Evolutionary conservation across 2,113 vertebrate species (phyloP).

Genomic region (Sebastes fasciatus): DNA sequence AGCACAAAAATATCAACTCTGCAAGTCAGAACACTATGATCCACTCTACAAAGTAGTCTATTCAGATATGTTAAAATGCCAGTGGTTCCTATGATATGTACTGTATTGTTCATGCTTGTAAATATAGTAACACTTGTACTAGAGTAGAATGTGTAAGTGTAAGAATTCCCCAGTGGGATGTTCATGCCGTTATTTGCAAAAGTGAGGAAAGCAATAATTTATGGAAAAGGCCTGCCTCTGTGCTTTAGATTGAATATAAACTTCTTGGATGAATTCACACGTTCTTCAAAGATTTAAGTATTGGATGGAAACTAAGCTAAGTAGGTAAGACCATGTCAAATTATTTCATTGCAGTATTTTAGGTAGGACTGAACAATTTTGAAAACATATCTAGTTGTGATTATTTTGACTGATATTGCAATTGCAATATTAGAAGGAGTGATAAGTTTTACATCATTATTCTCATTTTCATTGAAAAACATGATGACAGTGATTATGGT

Average conservation of each 20-base stretch:
- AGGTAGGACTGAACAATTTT: too few species aligned
- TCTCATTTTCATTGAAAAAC: too few species aligned
- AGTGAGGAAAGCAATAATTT: background rate
- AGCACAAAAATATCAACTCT: slow-evolving; percentile 60
- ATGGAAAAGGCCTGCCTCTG: background rate
- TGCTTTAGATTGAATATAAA: background rate
- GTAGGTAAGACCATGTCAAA: background rate
- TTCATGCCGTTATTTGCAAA: background rate
- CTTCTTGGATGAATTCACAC: background rate
- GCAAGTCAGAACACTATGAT: slow-evolving; percentile 17
- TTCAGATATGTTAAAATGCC: slow-evolving; percentile 27
- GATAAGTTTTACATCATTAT: too few species aligned
- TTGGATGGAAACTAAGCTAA: background rate
- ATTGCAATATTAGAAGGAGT: too few species aligned
- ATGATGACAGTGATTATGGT: too few species aligned
- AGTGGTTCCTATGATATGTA: slow-evolving; percentile 2
- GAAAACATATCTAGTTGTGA: too few species aligned
- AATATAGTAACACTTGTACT: background rate
- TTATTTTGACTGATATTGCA: too few species aligned
- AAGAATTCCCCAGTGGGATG: slow-evolving; percentile 1
- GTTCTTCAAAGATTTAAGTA: background rate
- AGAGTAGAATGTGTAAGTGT: background rate
- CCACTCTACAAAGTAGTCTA: slow-evolving; percentile 32
- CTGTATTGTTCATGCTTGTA: slow-evolving; percentile 2
- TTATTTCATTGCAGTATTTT: background rate